A percentile compares a stretch with the other conserved stretches of the same genome.
Conservation (phyloP, 1,140 invertebrate genomes). For the Drosophila suzukii region DNA sequence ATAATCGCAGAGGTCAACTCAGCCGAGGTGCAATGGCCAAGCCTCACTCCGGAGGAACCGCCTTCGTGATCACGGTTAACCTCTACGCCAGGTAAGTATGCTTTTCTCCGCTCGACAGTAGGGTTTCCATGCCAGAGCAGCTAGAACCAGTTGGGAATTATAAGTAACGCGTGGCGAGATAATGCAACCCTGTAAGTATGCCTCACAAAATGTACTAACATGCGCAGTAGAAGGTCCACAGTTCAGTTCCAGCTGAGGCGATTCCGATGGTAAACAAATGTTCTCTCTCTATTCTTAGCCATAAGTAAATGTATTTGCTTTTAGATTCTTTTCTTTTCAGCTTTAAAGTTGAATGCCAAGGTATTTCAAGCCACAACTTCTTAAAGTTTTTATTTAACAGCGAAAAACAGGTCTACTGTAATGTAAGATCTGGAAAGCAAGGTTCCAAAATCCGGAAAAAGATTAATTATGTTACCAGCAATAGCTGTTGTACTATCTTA, state of each 20-base stretch:
- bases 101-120: conserved; percentile 44
- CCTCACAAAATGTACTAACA: background rate
- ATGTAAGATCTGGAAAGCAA: no score
- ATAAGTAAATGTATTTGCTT: background rate
- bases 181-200: conserved; percentile 20
- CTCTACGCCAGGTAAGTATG: conserved; percentile 87
- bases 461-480: no score
- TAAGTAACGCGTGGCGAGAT: conserved; percentile 1
- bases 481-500: no score
- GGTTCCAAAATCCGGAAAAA: no score
- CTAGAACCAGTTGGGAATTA: conserved; percentile 38
- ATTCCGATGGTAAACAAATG: background rate
- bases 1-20: conserved; percentile 84
- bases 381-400: no score
- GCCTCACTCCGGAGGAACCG: conserved; percentile 88
- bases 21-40: conserved; percentile 84
- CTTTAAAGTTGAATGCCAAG: background rate
- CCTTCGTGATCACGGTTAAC: conserved; percentile 88
- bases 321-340: no score
- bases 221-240: conserved; percentile 1
- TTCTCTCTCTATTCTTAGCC: background rate
- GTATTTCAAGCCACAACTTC: background rate
- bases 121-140: conserved; percentile 10
- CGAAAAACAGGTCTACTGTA: no score
- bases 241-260: background rate